Evolutionary conservation across 2,113 vertebrate genomes (phyloP), one percentile per base, ranked within the genome.

Genomic region (Callipepla squamata): DNA sequence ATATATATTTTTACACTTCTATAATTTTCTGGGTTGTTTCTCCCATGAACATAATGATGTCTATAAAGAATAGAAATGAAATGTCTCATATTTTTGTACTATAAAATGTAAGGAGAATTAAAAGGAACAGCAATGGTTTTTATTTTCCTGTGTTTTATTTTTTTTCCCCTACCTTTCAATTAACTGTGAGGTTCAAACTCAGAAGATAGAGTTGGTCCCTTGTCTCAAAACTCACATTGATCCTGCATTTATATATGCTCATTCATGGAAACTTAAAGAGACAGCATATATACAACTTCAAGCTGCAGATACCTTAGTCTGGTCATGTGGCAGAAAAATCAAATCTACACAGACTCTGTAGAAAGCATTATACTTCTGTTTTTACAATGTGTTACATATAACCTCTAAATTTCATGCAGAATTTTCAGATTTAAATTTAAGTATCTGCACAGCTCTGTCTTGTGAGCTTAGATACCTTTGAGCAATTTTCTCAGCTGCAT

Each of bases 401-500:
- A 36, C 16, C 79, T 80, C 63, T 51, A 69, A 59, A 91, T 72
- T 70, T 83, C 55, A 34, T 62, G 13, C 25, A 77, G 21, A 74
- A 21, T 79, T 82, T 91, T 92, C 67, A 74, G 34, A 47, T 94
- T 87, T 72, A 34, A 72, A 73, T 89, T 28, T 68, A 75, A 59
- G 18, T 32, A 51, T 77, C 82, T 85, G 28, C 51, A 48, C 67
- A 62, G 50, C 13, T n/a, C n/a, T 68, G 8, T 61, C 58, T 69
- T 69, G 30, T 59, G 66, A 30, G 9, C 26, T 79, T 65, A 32
- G 30, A 20, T 15, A 6, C 5, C n/a, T 82, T 44, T 59, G 50
- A 91, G 6, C 36, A 72, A 44, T 72, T 75, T 48, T 59, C 77
- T 75, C 81, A 72, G 42, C 22, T 23, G 8, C 34, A 23, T 0